Evolutionary conservation across 2,888 invertebrate genomes (phyloP).

Genomic region (Andrena camellia): DNA sequence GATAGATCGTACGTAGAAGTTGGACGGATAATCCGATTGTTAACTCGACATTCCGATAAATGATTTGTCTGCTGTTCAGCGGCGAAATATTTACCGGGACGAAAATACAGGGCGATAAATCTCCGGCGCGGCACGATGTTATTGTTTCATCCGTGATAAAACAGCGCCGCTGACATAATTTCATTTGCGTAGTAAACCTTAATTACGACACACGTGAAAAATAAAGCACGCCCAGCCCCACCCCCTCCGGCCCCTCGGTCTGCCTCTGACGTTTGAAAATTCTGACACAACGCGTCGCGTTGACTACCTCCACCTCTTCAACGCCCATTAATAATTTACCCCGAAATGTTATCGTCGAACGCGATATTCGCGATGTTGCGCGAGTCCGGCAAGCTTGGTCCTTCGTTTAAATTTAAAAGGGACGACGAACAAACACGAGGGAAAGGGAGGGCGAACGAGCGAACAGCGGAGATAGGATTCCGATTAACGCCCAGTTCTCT

Average conservation of each 20-base stretch:
- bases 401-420: constrained; percentile 22
- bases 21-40: constrained; percentile 66
- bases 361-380: constrained; percentile 22
- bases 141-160: constrained; percentile 58
- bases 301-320: neutral
- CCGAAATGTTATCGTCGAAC: constrained; percentile 20
- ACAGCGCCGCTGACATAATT: constrained; percentile 59
- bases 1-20: constrained; percentile 51
- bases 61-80: constrained; percentile 60
- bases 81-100: constrained; percentile 63
- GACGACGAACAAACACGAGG: neutral
- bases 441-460: neutral
- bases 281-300: constrained; percentile 17
- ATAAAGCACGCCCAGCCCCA: constrained; percentile 26
- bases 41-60: constrained; percentile 66
- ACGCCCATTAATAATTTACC: constrained; percentile 55
- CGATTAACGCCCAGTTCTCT: too few relatives aligned
- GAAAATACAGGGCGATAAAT: constrained; percentile 58
- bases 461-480: neutral
- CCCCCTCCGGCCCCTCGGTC: too few relatives aligned
- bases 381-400: neutral
- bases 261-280: constrained; percentile 32
- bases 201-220: constrained; percentile 56
- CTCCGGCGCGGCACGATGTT: constrained; percentile 34
- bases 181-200: constrained; percentile 59